phyloP scores from a whole-genome alignment of 2,113 vertebrate species.

The Collichthys lucidus region DNA sequence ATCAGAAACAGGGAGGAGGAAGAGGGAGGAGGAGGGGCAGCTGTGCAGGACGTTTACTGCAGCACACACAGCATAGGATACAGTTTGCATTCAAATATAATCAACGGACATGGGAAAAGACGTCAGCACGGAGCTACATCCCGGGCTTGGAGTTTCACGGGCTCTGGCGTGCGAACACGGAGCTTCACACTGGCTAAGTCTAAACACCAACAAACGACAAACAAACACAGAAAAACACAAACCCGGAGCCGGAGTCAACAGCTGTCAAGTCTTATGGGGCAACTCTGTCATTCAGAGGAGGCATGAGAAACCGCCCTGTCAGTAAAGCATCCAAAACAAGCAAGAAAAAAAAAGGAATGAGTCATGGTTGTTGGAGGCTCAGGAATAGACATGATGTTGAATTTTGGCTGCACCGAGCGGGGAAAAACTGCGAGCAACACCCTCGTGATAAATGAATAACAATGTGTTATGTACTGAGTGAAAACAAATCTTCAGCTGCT shows the following conservation, averaged over 20 bases:
- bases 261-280: conserved; percentile 63
- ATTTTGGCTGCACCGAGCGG: conserved; percentile 40
- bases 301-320: conserved; percentile 60
- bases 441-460: conserved; percentile 29
- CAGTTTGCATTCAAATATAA: conserved; percentile 1
- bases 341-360: conserved; percentile 56
- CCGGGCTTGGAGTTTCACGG: background rate
- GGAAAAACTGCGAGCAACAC: conserved; percentile 37
- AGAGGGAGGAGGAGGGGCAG: background rate
- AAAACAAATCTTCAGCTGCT: conserved; percentile 22
- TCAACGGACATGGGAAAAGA: background rate
- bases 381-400: conserved; percentile 46
- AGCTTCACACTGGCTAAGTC: background rate
- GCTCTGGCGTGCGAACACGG: conserved; percentile 13
- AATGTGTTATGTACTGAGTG: conserved; percentile 24
- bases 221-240: conserved; percentile 39
- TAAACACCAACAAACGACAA: conserved; percentile 53
- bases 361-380: conserved; percentile 43
- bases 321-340: conserved; percentile 66
- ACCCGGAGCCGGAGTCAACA: conserved; percentile 53
- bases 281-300: conserved; percentile 45
- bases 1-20: conserved; percentile 41
- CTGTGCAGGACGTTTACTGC: conserved; percentile 46
- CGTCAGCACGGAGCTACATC: conserved; percentile 10
- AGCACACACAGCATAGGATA: background rate